Evolutionary conservation across 2,888 invertebrate genomes (phyloP).

Genomic region (Ectemnius continuus): DNA sequence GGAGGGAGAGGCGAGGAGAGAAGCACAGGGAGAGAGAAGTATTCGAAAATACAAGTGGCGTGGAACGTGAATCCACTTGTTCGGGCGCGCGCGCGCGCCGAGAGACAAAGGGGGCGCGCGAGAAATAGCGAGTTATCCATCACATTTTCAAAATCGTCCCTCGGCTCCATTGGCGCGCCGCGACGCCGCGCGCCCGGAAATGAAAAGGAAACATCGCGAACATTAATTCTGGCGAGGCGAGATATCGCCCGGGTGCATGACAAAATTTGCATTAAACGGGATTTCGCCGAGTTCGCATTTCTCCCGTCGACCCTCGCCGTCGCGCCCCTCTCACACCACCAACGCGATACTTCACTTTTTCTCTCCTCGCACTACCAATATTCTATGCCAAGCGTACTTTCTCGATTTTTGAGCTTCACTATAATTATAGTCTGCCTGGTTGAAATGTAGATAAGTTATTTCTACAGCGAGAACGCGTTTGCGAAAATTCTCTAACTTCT

Average conservation of each 20-base stretch:
- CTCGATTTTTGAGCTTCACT: not conserved
- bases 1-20: not conserved
- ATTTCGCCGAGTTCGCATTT: constrained; percentile 48
- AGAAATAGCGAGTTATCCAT: constrained; percentile 45
- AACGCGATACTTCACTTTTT: constrained; percentile 45
- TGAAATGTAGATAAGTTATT: too few species aligned
- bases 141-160: constrained; percentile 49
- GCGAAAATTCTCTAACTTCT: too few species aligned
- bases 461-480: too few species aligned
- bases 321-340: not conserved
- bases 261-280: constrained; percentile 62
- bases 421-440: too few species aligned
- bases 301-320: constrained; percentile 22
- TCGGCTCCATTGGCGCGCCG: constrained; percentile 24
- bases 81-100: not conserved
- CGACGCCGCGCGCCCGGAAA: constrained; percentile 55
- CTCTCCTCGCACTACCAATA: constrained; percentile 5
- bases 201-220: constrained; percentile 63
- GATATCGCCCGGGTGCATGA: constrained; percentile 56
- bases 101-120: constrained; percentile 1
- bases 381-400: constrained; percentile 22
- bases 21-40: not conserved
- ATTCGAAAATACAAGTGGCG: constrained; percentile 3
- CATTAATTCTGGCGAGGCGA: constrained; percentile 60
- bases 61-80: not conserved